Conservation (phyloP, 2,797 vertebrate species). For the Peromyscus aztecus region DNA sequence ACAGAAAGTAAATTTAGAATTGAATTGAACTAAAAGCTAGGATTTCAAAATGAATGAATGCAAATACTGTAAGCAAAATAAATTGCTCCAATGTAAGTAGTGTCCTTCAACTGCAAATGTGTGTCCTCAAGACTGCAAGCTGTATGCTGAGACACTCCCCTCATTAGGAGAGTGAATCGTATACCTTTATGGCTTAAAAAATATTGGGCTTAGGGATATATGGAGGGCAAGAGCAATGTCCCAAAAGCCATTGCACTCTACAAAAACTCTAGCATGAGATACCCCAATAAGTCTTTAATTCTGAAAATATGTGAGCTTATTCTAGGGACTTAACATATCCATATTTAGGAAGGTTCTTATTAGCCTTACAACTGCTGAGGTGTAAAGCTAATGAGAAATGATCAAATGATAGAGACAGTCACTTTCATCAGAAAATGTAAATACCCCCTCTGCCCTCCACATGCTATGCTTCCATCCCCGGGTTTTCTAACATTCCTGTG, state of each 20-base stretch:
- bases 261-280: constrained; percentile 2
- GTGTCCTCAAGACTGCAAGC: neutral
- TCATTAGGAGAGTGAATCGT: neutral
- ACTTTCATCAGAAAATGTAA: constrained; percentile 42
- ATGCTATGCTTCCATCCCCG: neutral
- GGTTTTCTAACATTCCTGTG: constrained; percentile 13
- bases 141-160: neutral
- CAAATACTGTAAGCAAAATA: constrained; percentile 4
- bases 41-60: constrained; percentile 20
- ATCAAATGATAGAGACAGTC: constrained; percentile 4
- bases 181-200: neutral
- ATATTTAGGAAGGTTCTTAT: constrained; percentile 48
- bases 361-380: constrained; percentile 55
- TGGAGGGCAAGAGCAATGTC: neutral
- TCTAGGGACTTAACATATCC: neutral
- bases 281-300: constrained; percentile 41
- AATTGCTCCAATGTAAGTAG: neutral
- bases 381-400: constrained; percentile 47
- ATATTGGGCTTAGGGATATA: neutral
- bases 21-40: constrained; percentile 2
- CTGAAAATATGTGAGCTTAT: neutral
- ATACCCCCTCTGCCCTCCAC: neutral
- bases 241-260: neutral
- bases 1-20: constrained; percentile 38
- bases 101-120: neutral